Conservation (phyloP, 2,797 vertebrate genomes). For the Chelmon rostratus region DNA sequence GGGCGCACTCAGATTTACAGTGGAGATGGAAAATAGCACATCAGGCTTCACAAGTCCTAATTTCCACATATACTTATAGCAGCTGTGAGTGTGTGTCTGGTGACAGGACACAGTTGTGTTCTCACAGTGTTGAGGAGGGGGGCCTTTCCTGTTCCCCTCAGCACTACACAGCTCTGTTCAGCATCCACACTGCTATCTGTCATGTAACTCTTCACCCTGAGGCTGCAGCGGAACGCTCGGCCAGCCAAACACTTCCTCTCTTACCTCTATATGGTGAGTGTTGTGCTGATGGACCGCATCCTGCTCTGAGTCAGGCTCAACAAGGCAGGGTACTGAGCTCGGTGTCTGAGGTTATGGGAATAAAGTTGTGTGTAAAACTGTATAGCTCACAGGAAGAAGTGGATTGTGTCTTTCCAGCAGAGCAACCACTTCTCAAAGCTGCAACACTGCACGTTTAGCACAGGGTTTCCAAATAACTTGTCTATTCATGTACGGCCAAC, state of each 20-base stretch:
- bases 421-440: not conserved
- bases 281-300: not conserved
- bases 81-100: not conserved
- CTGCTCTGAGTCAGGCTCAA: constrained; percentile 12
- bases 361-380: not conserved
- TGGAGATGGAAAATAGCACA: not conserved
- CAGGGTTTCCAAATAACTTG: not conserved
- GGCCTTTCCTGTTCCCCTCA: constrained; percentile 27
- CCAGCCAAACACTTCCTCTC: constrained; percentile 13
- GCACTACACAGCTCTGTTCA: constrained; percentile 4
- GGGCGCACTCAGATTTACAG: constrained; percentile 19
- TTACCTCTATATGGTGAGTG: not conserved
- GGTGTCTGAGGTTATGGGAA: not conserved
- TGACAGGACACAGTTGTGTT: constrained; percentile 21
- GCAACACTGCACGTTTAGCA: not conserved
- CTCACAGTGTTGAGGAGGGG: not conserved
- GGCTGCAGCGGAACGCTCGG: not conserved
- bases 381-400: too few relatives aligned
- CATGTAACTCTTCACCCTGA: constrained; percentile 13
- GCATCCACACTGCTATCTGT: constrained; percentile 13
- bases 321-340: not conserved
- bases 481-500: too few relatives aligned
- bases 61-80: not conserved
- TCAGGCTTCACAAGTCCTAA: not conserved
- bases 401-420: not conserved